These are phyloP conservation scores for Oceanodroma tethys DNA, from an alignment of 2,113 vertebrate species.

Conservation along the genomic window DNA sequence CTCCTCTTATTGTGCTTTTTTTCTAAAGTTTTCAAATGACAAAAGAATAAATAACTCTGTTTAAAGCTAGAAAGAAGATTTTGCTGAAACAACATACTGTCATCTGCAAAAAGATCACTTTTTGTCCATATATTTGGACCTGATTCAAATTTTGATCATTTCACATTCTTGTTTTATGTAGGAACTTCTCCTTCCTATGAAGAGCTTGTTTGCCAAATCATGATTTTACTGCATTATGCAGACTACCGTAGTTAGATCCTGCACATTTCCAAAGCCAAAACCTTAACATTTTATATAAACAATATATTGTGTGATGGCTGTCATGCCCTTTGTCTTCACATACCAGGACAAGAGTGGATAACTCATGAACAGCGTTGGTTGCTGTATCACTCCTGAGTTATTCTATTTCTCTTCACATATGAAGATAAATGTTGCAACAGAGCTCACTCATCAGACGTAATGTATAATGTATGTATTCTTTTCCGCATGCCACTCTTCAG, in stretches of 20 bases:
- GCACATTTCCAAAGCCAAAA: background rate
- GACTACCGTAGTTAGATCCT: background rate
- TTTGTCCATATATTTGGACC: background rate
- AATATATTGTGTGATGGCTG: background rate
- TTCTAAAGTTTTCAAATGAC: background rate
- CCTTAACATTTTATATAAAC: background rate
- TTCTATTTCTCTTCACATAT: background rate
- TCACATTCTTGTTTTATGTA: background rate
- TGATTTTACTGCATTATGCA: background rate
- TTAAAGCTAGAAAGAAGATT: background rate
- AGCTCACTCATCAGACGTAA: background rate
- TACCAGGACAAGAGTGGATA: background rate
- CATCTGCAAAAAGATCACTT: background rate
- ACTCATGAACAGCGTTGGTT: background rate
- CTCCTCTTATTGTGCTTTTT: background rate
- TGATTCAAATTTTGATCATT: background rate
- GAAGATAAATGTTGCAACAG: constrained; percentile 17
- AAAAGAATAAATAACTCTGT: background rate
- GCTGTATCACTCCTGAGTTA: background rate
- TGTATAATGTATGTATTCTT: background rate
- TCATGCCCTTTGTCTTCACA: background rate
- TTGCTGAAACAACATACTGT: background rate
- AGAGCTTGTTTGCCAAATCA: background rate
- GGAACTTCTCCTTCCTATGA: background rate
- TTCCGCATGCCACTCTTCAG: background rate